Percentiles rank a stretch among this genome's conserved stretches.
phyloP scores from a whole-genome alignment of 2,113 vertebrate species.

The Anarrhichthys ocellatus region DNA sequence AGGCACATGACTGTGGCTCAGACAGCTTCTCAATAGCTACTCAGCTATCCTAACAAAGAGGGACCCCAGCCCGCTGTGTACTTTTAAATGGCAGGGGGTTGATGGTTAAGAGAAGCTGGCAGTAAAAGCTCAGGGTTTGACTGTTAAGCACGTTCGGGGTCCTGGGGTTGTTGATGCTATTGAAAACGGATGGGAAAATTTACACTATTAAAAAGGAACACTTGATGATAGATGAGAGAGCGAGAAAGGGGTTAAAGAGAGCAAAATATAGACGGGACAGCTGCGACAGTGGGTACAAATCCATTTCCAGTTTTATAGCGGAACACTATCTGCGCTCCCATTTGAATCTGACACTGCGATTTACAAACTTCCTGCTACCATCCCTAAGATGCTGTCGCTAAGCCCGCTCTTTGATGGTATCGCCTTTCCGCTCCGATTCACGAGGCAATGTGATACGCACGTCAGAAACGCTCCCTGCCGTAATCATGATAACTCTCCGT shows the following conservation, averaged over 20 bases:
- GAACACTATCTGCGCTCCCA: slow-evolving; percentile 74
- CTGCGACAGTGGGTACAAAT: slow-evolving; percentile 70
- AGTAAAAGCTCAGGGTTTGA: slow-evolving; percentile 74
- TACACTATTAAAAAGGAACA: slow-evolving; percentile 72
- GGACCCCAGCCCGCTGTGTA: slow-evolving; percentile 58
- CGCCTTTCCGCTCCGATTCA: slow-evolving; percentile 73
- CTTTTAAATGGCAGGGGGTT: slow-evolving; percentile 66
- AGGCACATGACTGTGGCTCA: slow-evolving; percentile 60
- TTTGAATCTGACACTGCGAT: slow-evolving; percentile 68
- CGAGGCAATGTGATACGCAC: slow-evolving; percentile 70
- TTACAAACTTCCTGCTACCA: slow-evolving; percentile 80
- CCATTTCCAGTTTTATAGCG: slow-evolving; percentile 80
- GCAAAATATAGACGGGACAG: slow-evolving; percentile 74
- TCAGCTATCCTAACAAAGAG: slow-evolving; percentile 62
- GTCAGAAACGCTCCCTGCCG: slow-evolving; percentile 57
- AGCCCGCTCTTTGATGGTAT: slow-evolving; percentile 75
- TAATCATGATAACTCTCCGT: slow-evolving; percentile 55
- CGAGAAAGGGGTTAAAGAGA: slow-evolving; percentile 33
- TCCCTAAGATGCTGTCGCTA: slow-evolving; percentile 74
- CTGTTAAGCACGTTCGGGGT: slow-evolving; percentile 79
- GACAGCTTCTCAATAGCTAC: slow-evolving; percentile 63
- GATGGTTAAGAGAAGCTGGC: slow-evolving; percentile 71
- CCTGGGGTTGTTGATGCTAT: slow-evolving; percentile 72
- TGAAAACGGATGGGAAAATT: slow-evolving; percentile 80
- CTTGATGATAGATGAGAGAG: slow-evolving; percentile 63